A percentile compares a stretch with the other conserved stretches of the same genome.
Conservation (phyloP, 2,888 invertebrate species). For the Eilema griseolum region DNA sequence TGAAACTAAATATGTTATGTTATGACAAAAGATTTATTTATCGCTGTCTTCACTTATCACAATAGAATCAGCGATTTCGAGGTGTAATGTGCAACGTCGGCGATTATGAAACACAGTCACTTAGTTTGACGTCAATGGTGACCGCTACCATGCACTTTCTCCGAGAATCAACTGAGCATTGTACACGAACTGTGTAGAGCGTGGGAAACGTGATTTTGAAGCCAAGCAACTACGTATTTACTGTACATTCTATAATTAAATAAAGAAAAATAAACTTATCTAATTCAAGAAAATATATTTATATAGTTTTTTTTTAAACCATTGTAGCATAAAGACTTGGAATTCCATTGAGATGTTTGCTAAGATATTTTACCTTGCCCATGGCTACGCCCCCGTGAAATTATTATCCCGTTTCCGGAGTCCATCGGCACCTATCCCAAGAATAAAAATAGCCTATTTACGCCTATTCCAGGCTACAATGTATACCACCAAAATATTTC, state of each 20-base stretch:
- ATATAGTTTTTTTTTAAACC: not conserved
- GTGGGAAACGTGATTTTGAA: slow-evolving; percentile 56
- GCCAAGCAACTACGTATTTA: slow-evolving; percentile 13
- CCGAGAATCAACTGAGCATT: slow-evolving; percentile 54
- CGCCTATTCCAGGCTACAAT: no score
- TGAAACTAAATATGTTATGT: slow-evolving; percentile 23
- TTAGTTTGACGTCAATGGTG: slow-evolving; percentile 76
- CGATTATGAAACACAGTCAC: slow-evolving; percentile 66
- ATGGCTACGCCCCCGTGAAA: no score
- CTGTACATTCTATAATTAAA: not conserved
- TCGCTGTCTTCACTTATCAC: slow-evolving; percentile 47
- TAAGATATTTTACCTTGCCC: not conserved
- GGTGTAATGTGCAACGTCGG: slow-evolving; percentile 49
- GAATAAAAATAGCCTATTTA: no score
- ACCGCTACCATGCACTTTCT: slow-evolving; percentile 73
- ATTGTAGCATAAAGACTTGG: not conserved
- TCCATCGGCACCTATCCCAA: no score
- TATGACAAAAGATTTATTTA: slow-evolving; percentile 36
- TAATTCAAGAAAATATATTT: not conserved
- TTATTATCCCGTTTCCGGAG: no score
- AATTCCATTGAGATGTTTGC: not conserved
- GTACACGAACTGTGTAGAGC: slow-evolving; percentile 44
- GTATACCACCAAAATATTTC: no score
- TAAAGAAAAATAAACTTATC: not conserved
- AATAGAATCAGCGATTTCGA: slow-evolving; percentile 47